Percentiles rank a stretch among this genome's conserved stretches.
Evolutionary conservation across 1,140 invertebrate genomes (phyloP).

Genomic region (Solenopsis invicta): DNA sequence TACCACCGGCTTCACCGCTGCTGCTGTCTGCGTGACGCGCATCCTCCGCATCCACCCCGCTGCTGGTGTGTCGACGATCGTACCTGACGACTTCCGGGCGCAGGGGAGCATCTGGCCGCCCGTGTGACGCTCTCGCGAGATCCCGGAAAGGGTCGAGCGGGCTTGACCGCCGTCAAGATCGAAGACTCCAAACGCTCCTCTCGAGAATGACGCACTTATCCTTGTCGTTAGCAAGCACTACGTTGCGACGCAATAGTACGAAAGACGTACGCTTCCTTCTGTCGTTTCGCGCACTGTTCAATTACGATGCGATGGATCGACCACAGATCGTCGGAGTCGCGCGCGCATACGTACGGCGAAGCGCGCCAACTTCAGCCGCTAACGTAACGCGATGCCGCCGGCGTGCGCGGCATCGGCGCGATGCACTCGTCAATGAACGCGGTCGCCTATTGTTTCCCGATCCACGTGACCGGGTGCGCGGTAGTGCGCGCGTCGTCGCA

Average conservation of each 20-base stretch:
- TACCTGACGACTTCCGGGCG: slow-evolving; percentile 69
- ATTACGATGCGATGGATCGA: not conserved
- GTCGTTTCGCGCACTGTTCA: not conserved
- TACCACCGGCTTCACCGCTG: slow-evolving; percentile 48
- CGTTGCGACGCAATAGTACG: not conserved
- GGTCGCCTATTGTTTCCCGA: slow-evolving; percentile 44
- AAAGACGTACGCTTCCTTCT: too few relatives aligned
- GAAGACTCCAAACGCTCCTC: not conserved
- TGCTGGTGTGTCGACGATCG: slow-evolving; percentile 51
- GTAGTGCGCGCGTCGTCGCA: slow-evolving; percentile 44
- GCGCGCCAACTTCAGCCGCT: slow-evolving; percentile 19
- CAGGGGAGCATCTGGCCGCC: slow-evolving; percentile 72
- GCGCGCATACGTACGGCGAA: not conserved
- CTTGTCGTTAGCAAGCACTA: not conserved
- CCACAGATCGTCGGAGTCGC: not conserved
- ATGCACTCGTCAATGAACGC: slow-evolving; percentile 49
- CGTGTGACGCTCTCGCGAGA: not conserved
- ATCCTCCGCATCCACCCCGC: slow-evolving; percentile 71
- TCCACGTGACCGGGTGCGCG: slow-evolving; percentile 53
- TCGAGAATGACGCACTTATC: not conserved
- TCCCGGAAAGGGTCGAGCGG: not conserved
- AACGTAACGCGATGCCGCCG: slow-evolving; percentile 30
- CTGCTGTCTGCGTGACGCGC: slow-evolving; percentile 63
- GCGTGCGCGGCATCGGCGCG: slow-evolving; percentile 29
- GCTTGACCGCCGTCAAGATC: slow-evolving; percentile 56